Evolutionary conservation across 2,113 vertebrate species (phyloP).

Genomic region (Nansenia antarctica): DNA sequence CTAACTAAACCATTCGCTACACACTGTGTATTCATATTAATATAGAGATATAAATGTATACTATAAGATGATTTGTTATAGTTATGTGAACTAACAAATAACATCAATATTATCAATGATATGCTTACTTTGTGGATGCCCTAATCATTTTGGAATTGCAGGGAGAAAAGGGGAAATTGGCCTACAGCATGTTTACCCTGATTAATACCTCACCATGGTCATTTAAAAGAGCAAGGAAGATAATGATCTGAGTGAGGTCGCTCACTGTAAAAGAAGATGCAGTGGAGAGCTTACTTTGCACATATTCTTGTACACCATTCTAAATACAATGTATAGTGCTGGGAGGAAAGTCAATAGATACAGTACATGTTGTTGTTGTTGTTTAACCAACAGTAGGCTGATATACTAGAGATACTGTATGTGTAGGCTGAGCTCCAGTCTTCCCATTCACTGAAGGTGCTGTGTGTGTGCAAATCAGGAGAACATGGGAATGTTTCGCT

Average conservation of each 20-base stretch:
- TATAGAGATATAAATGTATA: too few species aligned
- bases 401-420: constrained; percentile 15
- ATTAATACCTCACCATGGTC: neutral
- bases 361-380: too few species aligned
- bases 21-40: too few species aligned
- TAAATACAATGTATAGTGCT: neutral
- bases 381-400: constrained; percentile 1
- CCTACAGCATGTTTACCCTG: neutral
- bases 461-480: neutral
- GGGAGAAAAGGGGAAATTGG: too few species aligned
- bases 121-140: too few species aligned
- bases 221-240: neutral
- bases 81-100: neutral
- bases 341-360: constrained; percentile 17
- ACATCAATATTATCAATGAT: neutral
- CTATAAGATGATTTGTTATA: too few species aligned
- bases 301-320: constrained; percentile 1
- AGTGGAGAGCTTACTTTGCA: neutral
- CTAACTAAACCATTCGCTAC: too few species aligned
- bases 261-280: neutral
- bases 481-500: neutral
- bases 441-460: neutral
- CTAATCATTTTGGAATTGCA: too few species aligned
- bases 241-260: neutral
- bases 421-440: neutral